Evolutionary conservation across 2,113 vertebrate species (phyloP), one percentile per base, ranked within the genome.

Genomic region (Uropsilus gracilis): DNA sequence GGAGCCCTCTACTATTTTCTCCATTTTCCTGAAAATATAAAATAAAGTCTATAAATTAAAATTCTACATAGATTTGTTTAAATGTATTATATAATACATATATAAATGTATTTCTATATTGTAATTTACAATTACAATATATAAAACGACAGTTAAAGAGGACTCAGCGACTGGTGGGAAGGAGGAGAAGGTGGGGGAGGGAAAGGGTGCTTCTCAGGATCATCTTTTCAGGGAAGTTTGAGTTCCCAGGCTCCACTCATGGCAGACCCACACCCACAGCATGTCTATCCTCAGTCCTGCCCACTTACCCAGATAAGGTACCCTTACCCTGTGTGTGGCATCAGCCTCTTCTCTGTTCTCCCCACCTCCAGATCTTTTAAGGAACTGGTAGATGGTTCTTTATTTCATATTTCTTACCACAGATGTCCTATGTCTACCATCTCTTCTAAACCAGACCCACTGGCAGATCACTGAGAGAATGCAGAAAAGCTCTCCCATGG

Each of bases 21-120:
- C 28, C 53, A 22, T 78, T 92, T 92, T 64, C 78, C 55, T 85
- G 80, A 73, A 92, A 89, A 89, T 80, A 66, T 37, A 71, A 72
- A 72, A 28, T 68, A 57, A 92, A 85, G 4, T 46, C 42, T 71
- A 53, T 44, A 37, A 46, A 48, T 71, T 72, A 64, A 89, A 89
- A 55, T 77, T 71, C 26, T 26, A 44, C 53, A n/a, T 61, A 37
- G 53, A 68, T 89, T 48, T 76, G 34, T 39, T 34, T n/a, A 73
- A 75, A 53, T 44, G 46, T 17, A 61, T 61, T 14, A 53, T 37
- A 57, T 64, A 92, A 59, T n/a, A 68, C 66, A 39, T 46, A 37
- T 13, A 34, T 57, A 44, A 34, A 64, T 26, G 46, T 28, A 42
- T 44, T 14, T 69, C 2, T 63, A 11, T 63, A 32, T 30, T 20